Evolutionary conservation across 1,140 invertebrate genomes (phyloP), one percentile per base, ranked within the genome.

Genomic region (Bombus sylvicola): DNA sequence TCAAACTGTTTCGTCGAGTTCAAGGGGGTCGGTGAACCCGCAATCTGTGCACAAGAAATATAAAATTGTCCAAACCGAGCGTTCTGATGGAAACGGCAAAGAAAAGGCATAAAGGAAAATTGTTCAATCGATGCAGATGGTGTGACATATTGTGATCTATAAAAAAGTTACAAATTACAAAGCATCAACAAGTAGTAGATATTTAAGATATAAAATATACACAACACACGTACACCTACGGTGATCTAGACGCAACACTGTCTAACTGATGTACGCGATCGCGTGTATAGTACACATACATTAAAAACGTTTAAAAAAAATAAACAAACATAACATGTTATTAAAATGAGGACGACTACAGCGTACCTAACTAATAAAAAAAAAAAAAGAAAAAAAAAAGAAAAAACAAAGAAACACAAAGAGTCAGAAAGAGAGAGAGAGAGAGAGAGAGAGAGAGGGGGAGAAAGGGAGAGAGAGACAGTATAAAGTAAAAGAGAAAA

Each of bases 101-200:
- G 88, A 92, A 87, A 89, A 89, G 90, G 88, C 43, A 47, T 83
- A 71, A 39, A 83, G 25, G 64, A 41, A 81, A 34, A 93, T 92
- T 89, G 92, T 93, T 94, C 85, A 93, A 78, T 88, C 93, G 93
- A 90, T 91, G 91, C 91, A 92, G 92, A 91, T 93, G 93, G 94
- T 94, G 93, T 93, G 93, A 94, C 91, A 93, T 86, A 93, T 94
- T 94, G 94, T 94, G 94, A 94, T 95, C 93, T 94, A 94, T 93
- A 93, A 87, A 93, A 87, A 93, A 94, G 90, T 90, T 90, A 92
- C 82, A 92, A 93, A 93, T 93, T 92, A 94, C 92, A 93, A 94
- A 94, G 86, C 92, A 93, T 93, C 92, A 93, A 93, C 85, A 94
- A 94, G 92, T 94, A 94, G 91, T 94, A 94, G 89, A 93, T 93